A percentile compares a stretch with the other conserved stretches of the same genome.
phyloP scores from a whole-genome alignment of 23 tunicate species.

The Ascidia mentula region DNA sequence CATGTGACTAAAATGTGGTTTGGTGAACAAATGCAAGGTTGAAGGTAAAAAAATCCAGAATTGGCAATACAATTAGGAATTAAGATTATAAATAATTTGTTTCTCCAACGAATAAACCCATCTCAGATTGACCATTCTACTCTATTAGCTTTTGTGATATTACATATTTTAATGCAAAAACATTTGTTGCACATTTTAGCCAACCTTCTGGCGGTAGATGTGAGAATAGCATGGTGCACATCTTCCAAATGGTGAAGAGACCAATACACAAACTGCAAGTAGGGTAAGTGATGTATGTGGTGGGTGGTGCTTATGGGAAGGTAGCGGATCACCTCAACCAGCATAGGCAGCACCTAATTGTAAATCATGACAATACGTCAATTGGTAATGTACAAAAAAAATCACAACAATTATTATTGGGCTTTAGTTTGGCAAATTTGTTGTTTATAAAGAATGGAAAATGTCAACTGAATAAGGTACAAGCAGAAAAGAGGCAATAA shows the following conservation, averaged over 20 bases:
- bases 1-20: no score
- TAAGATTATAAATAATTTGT: no score
- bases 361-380: neutral
- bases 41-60: no score
- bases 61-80: no score
- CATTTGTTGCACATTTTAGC: no score
- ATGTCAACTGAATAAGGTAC: no score
- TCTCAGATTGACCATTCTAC: no score
- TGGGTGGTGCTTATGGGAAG: conserved; percentile 41
- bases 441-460: conserved; percentile 8
- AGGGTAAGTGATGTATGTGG: conserved; percentile 65
- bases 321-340: conserved; percentile 67
- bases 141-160: no score
- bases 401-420: conserved; percentile 2
- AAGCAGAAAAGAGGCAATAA: no score
- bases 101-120: no score
- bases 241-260: conserved; percentile 77
- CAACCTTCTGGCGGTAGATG: conserved; percentile 84
- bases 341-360: conserved; percentile 50
- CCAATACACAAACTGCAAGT: conserved; percentile 61
- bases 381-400: neutral
- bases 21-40: no score
- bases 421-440: conserved; percentile 36
- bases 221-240: conserved; percentile 59
- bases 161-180: no score